A percentile compares a stretch with the other conserved stretches of the same genome.
Conservation (phyloP, 2,113 vertebrate species). For the Tachysurus fulvidraco region DNA sequence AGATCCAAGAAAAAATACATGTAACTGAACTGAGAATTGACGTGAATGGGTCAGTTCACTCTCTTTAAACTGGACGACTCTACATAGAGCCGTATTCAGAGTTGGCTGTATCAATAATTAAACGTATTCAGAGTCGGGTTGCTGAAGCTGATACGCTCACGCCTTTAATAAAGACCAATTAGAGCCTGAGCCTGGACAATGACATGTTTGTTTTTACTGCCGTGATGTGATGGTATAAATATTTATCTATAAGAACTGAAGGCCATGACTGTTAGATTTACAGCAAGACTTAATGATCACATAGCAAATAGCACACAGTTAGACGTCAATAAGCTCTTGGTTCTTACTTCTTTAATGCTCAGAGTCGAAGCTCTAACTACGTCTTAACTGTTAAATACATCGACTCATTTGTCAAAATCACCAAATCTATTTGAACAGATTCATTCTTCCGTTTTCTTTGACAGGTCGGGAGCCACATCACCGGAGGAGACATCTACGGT, state of each 20-base stretch:
- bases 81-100: neutral
- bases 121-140: neutral
- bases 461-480: constrained; percentile 94
- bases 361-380: neutral
- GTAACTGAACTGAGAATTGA: neutral
- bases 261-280: neutral
- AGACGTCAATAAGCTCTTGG: neutral
- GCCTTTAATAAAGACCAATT: neutral
- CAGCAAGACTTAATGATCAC: too few species aligned
- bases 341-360: neutral
- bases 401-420: too few species aligned
- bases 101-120: neutral
- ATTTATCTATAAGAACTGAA: neutral
- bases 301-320: neutral
- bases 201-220: neutral
- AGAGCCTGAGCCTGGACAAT: neutral
- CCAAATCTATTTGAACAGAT: neutral
- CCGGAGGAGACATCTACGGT: constrained; percentile 95
- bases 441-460: constrained; percentile 16
- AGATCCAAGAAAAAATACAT: neutral
- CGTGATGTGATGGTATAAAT: neutral
- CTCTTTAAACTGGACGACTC: neutral
- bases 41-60: neutral
- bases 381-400: too few species aligned
- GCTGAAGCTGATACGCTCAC: neutral